Conservation (phyloP, 2,888 invertebrate genomes). For the Allolobophora icterica region DNA sequence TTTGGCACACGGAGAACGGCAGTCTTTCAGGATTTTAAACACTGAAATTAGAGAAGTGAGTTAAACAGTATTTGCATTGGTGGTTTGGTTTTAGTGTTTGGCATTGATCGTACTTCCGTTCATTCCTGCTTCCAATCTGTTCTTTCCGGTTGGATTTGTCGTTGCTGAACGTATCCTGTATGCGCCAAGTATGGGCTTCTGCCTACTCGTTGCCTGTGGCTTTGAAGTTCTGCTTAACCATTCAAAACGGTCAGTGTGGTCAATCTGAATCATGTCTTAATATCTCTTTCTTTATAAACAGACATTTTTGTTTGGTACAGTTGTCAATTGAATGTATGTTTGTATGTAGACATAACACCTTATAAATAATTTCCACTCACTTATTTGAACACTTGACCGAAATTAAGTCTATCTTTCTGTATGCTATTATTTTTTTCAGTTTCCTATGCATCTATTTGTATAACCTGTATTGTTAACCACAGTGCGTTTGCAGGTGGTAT, state of each 20-base stretch:
- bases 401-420: no score
- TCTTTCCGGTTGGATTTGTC: slow-evolving; percentile 97
- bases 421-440: no score
- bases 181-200: slow-evolving; percentile 97
- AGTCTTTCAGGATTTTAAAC: no score
- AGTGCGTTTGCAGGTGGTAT: no score
- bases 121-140: slow-evolving; percentile 92
- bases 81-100: slow-evolving; percentile 71
- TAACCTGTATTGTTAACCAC: no score
- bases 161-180: slow-evolving; percentile 93
- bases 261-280: neutral
- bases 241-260: slow-evolving; percentile 40
- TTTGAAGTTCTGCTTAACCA: slow-evolving; percentile 53
- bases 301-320: neutral
- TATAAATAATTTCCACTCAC: no score
- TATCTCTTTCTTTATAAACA: neutral
- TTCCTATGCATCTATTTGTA: no score
- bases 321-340: neutral
- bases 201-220: slow-evolving; percentile 83
- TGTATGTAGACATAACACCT: no score
- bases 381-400: no score
- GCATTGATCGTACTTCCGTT: slow-evolving; percentile 88
- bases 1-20: no score
- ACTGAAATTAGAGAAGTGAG: no score
- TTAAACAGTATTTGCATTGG: neutral